Base-by-base conservation (phyloP, 2,888 invertebrate genomes). In the Tortrix viridana region DNA sequence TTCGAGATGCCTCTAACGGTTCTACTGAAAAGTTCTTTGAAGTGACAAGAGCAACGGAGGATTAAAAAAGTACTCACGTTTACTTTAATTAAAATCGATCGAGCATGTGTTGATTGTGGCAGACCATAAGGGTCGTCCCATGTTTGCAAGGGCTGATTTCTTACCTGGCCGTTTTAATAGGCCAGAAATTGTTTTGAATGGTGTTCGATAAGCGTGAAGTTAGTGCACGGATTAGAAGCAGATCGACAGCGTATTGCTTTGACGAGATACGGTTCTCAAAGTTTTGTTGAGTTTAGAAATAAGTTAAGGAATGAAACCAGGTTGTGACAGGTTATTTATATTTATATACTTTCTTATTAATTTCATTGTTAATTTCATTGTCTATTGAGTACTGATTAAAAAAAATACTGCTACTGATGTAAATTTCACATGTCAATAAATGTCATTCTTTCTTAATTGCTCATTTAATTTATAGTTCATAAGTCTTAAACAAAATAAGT, bases 161-260 rank as follows among this genome's bases (percentile, higher is more conserved):
- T 83, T 84, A 84, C 85, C 84, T 84, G 80, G 77, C 79, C 74
- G 72, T 81, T 88, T 89, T 89, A 90, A 90, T 90, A 89, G 81
- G 85, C 84, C 82, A 82, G 80, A 91, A 89, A 89, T 90, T 92
- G 89, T 92, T 91, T 89, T 89, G 88, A 89, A 84, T 76, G 68
- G 81, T 82, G 89, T 67, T 82, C 86, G 76, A 80, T 77, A 78
- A 89, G 86, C 92, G 91, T 92, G 85, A 92, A 89, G 82, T 84
- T 84, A 84, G 86, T 76, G 84, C 72, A 69, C 75, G 87, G 90
- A 89, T 90, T 89, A 89, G 72, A 72, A 71, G 67, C 75, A 72
- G 80, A 83, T 80, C 80, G 79, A 77, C 79, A 81, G 82, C 80
- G 78, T 76, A 77, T 79, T 75, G 73, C 71, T 74, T 76, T 54